phyloP scores from a whole-genome alignment of 2,113 vertebrate genomes.

The Upupa epops region DNA sequence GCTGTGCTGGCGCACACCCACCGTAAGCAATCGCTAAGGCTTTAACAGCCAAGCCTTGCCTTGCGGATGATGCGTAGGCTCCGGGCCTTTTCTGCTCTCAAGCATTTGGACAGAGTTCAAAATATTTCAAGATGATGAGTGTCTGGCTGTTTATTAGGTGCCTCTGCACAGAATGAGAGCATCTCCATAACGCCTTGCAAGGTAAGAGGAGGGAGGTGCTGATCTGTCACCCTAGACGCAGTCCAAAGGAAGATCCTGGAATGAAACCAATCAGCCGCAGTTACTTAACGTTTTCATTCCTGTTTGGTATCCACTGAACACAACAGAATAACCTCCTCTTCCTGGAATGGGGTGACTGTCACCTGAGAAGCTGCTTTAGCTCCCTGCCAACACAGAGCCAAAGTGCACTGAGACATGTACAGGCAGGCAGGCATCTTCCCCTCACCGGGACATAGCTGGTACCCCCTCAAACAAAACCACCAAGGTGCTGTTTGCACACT shows the following conservation, averaged over 20 bases:
- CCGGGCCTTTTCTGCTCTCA: background rate
- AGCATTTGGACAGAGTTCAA: background rate
- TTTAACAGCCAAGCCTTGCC: background rate
- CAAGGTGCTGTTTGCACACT: background rate
- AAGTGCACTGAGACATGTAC: background rate
- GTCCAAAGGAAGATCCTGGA: background rate
- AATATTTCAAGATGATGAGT: background rate
- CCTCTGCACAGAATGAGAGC: background rate
- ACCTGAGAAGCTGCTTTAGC: background rate
- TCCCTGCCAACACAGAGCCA: background rate
- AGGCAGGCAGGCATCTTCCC: background rate
- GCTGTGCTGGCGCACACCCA: background rate
- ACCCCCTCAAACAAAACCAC: background rate
- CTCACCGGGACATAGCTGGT: background rate
- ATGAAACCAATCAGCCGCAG: rapidly evolving
- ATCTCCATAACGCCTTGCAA: background rate
- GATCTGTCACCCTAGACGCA: background rate
- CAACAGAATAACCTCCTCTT: background rate
- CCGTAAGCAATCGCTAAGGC: background rate
- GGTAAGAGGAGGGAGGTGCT: background rate
- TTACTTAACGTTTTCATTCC: background rate
- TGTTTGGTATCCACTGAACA: background rate
- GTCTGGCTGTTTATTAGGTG: background rate
- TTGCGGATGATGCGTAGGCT: background rate
- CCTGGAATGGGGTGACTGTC: background rate